phyloP scores from a whole-genome alignment of 2,797 vertebrate species.

The Sphenopsis melanotis region DNA sequence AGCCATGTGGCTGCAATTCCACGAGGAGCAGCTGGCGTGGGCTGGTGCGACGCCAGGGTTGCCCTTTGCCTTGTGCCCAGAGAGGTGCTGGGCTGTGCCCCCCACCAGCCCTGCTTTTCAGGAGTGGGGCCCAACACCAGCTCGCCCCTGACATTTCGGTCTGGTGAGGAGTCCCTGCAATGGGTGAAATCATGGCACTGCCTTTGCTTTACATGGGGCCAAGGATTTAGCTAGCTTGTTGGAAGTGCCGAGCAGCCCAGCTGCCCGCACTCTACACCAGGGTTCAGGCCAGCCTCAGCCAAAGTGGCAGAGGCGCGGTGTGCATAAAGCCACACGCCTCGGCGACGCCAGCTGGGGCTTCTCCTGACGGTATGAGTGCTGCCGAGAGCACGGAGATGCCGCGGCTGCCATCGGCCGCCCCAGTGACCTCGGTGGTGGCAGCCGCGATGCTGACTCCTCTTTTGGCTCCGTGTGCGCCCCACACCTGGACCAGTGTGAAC shows the following conservation, averaged over 20 bases:
- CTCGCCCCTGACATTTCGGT: neutral
- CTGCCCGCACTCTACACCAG: fast-evolving
- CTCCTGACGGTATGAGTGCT: neutral
- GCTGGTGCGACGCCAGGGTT: neutral
- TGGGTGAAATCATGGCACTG: fast-evolving
- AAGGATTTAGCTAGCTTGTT: neutral
- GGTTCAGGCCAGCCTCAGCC: fast-evolving
- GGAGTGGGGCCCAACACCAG: fast-evolving
- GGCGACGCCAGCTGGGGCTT: neutral
- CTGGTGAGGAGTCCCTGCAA: neutral
- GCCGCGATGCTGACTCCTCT: neutral
- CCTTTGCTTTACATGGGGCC: fast-evolving
- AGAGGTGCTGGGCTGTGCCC: neutral
- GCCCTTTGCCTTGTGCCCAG: neutral
- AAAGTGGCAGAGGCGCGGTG: fast-evolving
- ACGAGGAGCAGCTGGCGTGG: fast-evolving
- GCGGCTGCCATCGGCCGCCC: fast-evolving
- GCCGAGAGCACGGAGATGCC: neutral
- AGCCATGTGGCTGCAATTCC: fast-evolving
- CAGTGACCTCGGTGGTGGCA: neutral
- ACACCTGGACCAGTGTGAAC: neutral
- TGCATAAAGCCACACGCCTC: neutral
- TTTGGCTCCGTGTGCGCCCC: fast-evolving
- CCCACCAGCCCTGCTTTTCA: neutral
- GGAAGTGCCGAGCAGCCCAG: neutral